Conservation (phyloP, 2,113 vertebrate genomes). For the Cathartes aura region DNA sequence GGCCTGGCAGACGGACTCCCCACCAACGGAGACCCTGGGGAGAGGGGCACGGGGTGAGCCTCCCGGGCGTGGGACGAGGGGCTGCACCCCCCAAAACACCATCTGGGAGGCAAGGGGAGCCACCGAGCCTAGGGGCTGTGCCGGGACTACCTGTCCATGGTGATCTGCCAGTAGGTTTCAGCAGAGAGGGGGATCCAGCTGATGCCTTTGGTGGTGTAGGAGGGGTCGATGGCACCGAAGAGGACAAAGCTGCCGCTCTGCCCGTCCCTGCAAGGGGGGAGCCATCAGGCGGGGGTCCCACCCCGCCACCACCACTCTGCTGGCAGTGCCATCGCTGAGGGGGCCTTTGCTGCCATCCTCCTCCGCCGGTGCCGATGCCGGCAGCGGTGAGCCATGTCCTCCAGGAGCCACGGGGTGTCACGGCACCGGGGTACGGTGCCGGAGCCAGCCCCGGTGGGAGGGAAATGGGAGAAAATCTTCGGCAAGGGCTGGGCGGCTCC, state of each 20-base stretch:
- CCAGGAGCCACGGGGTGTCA: background rate
- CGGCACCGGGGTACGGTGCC: fast-evolving
- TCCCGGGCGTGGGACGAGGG: fast-evolving
- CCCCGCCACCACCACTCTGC: background rate
- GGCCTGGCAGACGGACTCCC: background rate
- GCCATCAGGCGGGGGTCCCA: background rate
- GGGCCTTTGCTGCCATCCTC: background rate
- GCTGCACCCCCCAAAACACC: background rate
- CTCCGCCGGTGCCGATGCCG: fast-evolving
- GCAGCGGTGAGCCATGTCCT: background rate
- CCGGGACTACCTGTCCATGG: background rate
- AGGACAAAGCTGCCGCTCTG: background rate
- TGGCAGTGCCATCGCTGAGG: fast-evolving
- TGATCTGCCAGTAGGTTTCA: conserved; percentile 49
- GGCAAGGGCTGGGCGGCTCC: background rate
- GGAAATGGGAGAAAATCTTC: background rate
- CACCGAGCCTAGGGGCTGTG: fast-evolving
- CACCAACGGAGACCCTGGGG: fast-evolving
- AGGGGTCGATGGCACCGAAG: background rate
- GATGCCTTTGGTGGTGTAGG: background rate
- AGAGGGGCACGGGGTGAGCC: background rate
- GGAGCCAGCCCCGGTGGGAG: fast-evolving
- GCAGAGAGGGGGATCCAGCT: background rate
- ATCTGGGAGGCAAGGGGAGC: fast-evolving
- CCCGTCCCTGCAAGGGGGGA: background rate